Evolutionary conservation across 2,113 vertebrate species (phyloP).

Genomic region (Gallinago paraguaiae): DNA sequence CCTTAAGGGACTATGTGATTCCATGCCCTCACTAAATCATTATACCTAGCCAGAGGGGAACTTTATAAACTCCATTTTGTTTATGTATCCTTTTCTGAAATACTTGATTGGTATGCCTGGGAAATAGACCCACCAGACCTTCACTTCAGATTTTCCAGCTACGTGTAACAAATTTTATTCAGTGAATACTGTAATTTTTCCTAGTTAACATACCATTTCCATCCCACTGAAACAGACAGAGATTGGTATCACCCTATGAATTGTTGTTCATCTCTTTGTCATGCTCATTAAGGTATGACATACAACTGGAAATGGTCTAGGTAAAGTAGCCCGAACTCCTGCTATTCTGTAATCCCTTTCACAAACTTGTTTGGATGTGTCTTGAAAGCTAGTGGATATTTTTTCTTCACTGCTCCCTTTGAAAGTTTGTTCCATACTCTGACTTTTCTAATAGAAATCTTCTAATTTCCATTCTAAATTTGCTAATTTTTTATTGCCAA

Average conservation of each 20-base stretch:
- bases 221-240: not conserved
- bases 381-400: not conserved
- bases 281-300: not conserved
- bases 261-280: not conserved
- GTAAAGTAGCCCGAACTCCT: not conserved
- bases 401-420: not conserved
- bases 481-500: not conserved
- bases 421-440: not conserved
- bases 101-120: accelerated
- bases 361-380: not conserved
- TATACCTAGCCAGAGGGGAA: not conserved
- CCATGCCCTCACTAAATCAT: not conserved
- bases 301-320: not conserved
- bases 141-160: not conserved
- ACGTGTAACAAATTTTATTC: not conserved
- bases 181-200: not conserved
- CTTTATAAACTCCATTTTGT: not conserved
- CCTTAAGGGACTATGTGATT: not conserved
- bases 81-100: not conserved
- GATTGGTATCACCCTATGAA: not conserved
- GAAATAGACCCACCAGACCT: not conserved
- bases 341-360: not conserved
- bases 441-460: not conserved
- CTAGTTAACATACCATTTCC: not conserved
- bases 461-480: not conserved